Evolutionary conservation across 2,797 vertebrate species (phyloP).

Genomic region (Ctenosaura bakeri): DNA sequence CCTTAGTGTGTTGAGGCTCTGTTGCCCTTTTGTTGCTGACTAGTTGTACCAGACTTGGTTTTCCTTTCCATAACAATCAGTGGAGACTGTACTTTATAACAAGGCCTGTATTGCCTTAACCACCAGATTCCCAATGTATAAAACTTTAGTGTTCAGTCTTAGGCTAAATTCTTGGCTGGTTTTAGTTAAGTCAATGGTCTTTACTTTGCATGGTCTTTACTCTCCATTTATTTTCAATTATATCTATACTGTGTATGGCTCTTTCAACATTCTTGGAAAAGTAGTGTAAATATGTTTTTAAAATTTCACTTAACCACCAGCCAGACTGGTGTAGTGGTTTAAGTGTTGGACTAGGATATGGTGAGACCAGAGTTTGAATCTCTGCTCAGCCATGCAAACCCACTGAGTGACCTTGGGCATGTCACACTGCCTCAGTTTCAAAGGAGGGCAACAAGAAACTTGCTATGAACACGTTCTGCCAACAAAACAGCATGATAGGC

Average conservation of each 20-base stretch:
- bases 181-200: neutral
- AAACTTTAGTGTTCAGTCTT: too few species aligned
- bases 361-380: too few species aligned
- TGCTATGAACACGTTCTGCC: too few species aligned
- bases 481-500: too few species aligned
- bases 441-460: too few species aligned
- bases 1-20: neutral
- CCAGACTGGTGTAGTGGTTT: too few species aligned
- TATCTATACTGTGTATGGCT: neutral
- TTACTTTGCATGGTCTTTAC: neutral
- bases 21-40: neutral
- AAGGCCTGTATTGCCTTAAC: neutral
- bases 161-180: neutral
- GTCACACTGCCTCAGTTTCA: too few species aligned
- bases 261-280: neutral
- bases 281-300: neutral
- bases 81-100: neutral
- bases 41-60: neutral
- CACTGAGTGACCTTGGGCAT: too few species aligned
- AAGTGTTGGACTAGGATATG: too few species aligned
- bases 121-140: too few species aligned
- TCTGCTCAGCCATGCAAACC: too few species aligned
- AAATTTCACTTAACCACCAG: too few species aligned
- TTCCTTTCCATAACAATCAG: neutral
- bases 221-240: neutral